Percentiles rank a stretch among this genome's conserved stretches.
These are phyloP conservation scores for Bimastos eiseni DNA, from an alignment of 2,888 invertebrate species.

Conservation along the genomic window DNA sequence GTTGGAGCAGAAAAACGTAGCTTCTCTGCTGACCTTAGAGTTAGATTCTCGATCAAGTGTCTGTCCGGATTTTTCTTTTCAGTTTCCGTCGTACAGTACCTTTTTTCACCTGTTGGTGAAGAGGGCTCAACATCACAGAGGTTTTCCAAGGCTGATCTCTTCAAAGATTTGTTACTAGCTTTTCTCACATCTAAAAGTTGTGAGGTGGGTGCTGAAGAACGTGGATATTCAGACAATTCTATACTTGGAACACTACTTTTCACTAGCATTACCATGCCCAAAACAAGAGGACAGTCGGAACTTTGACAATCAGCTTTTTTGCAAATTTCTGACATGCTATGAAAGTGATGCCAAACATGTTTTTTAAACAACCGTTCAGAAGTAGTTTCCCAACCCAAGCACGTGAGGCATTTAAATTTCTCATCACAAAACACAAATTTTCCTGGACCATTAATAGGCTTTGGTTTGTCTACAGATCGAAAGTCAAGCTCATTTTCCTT, in stretches of 20 bases:
- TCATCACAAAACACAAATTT: not conserved
- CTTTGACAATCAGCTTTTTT: not conserved
- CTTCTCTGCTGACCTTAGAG: not conserved
- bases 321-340: not conserved
- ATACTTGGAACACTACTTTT: not conserved
- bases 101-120: not conserved
- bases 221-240: not conserved
- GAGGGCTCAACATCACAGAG: not conserved
- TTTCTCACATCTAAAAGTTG: not conserved
- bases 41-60: not conserved
- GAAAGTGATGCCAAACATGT: not conserved
- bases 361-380: not conserved
- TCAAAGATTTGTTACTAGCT: not conserved
- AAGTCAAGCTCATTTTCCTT: not conserved
- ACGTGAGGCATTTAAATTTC: conserved; percentile 10
- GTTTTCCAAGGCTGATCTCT: not conserved
- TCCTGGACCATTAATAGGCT: not conserved
- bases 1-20: not conserved
- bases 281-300: conserved; percentile 1
- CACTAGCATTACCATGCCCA: not conserved
- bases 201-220: not conserved
- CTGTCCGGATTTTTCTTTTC: not conserved
- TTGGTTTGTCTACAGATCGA: not conserved
- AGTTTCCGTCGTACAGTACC: not conserved
- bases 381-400: not conserved